Conservation (phyloP, 64 coral and sea anemone species). For the Catalaphyllia jardinei region DNA sequence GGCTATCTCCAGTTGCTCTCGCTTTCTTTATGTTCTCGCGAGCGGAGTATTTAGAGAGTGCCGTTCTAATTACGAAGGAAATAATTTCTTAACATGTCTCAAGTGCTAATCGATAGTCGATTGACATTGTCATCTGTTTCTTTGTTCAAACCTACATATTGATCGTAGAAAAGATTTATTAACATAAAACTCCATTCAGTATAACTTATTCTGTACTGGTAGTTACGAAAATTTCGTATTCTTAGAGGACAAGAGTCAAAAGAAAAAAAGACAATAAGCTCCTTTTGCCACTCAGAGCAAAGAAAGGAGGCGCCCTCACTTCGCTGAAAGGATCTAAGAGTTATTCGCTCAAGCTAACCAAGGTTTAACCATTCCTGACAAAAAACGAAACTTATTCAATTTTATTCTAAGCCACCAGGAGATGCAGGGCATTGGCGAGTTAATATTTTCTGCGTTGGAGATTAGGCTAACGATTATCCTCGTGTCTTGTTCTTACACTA, state of each 20-base stretch:
- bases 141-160: background rate
- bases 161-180: background rate
- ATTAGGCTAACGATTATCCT: no score
- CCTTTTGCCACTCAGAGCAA: background rate
- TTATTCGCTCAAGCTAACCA: no score
- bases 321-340: no score
- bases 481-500: no score
- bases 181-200: background rate
- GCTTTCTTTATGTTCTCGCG: background rate
- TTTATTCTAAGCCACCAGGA: no score
- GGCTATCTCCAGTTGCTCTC: background rate
- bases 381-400: no score
- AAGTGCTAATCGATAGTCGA: background rate
- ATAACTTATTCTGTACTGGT: background rate
- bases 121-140: background rate
- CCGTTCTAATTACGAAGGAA: background rate
- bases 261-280: background rate
- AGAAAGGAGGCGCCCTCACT: background rate
- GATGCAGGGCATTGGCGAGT: no score
- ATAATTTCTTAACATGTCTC: background rate
- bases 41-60: background rate
- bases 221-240: background rate
- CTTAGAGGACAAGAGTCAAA: background rate
- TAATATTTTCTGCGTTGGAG: no score
- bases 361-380: no score